phyloP scores from a whole-genome alignment of 2,113 vertebrate species.

The Acanthochromis polyacanthus region DNA sequence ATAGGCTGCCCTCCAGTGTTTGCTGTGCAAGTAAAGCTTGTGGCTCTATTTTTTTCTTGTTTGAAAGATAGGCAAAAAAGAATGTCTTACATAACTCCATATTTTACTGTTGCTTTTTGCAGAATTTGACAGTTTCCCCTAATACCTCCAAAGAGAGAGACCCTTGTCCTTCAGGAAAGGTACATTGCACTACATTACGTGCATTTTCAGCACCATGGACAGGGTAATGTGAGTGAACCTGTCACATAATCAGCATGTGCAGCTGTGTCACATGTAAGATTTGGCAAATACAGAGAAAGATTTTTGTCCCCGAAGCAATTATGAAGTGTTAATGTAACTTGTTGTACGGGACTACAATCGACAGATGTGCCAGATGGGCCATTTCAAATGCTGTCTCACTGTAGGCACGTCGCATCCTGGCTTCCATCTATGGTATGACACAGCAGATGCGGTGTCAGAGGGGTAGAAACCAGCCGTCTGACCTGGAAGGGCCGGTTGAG shows the following conservation, averaged over 20 bases:
- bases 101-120: slow-evolving; percentile 12
- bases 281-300: background rate
- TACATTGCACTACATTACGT: slow-evolving; percentile 36
- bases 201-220: slow-evolving; percentile 70
- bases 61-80: background rate
- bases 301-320: background rate
- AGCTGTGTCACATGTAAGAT: background rate
- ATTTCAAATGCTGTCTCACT: background rate
- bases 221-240: slow-evolving; percentile 31
- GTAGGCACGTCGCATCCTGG: slow-evolving; percentile 74
- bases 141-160: slow-evolving; percentile 68
- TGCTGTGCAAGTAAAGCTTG: background rate
- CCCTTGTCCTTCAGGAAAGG: slow-evolving; percentile 81
- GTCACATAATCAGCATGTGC: background rate
- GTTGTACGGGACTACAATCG: background rate
- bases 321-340: no score
- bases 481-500: slow-evolving; percentile 63
- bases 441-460: slow-evolving; percentile 73
- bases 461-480: slow-evolving; percentile 23
- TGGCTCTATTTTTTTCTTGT: background rate
- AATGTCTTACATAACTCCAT: background rate
- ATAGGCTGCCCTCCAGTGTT: slow-evolving; percentile 53
- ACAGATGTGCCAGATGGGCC: background rate
- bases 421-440: slow-evolving; percentile 78
- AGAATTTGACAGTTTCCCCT: slow-evolving; percentile 79